Conservation (phyloP, 2,888 invertebrate genomes). For the Drosophila hamatofila region DNA sequence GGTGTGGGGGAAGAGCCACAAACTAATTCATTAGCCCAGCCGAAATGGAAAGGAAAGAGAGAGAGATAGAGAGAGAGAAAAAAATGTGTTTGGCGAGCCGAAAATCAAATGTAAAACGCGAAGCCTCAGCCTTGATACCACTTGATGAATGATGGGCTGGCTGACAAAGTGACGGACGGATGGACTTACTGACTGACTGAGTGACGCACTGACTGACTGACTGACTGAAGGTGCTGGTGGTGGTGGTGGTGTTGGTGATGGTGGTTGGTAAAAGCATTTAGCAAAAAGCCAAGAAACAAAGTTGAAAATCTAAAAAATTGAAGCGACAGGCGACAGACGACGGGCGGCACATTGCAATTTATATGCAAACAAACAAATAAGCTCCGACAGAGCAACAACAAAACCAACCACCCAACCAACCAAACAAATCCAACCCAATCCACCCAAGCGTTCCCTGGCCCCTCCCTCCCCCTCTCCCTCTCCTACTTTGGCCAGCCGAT, state of each 20-base stretch:
- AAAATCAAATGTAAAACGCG: slow-evolving; percentile 63
- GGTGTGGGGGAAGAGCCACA: neutral
- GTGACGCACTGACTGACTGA: slow-evolving; percentile 36
- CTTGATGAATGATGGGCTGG: slow-evolving; percentile 68
- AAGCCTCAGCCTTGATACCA: slow-evolving; percentile 58
- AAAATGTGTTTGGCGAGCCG: slow-evolving; percentile 17
- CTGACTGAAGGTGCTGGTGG: slow-evolving; percentile 20
- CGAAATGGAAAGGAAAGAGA: slow-evolving; percentile 3
- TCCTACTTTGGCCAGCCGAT: neutral
- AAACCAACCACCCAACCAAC: slow-evolving; percentile 15
- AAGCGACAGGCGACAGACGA: slow-evolving; percentile 9
- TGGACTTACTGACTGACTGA: neutral
- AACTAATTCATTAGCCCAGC: slow-evolving; percentile 51
- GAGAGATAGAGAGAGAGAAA: no score
- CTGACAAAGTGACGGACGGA: slow-evolving; percentile 27
- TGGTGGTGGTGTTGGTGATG: slow-evolving; percentile 33
- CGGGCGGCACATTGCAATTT: slow-evolving; percentile 70
- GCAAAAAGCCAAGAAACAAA: slow-evolving; percentile 53
- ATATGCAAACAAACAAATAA: slow-evolving; percentile 79
- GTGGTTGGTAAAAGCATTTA: slow-evolving; percentile 64
- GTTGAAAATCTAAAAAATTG: slow-evolving; percentile 61
- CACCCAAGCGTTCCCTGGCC: slow-evolving; percentile 6
- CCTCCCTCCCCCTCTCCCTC: neutral
- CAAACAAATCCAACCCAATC: slow-evolving; percentile 25
- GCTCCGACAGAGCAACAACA: slow-evolving; percentile 51